phyloP scores from a whole-genome alignment of 92 coral and sea anemone species.

The Phymanthus crucifer region DNA sequence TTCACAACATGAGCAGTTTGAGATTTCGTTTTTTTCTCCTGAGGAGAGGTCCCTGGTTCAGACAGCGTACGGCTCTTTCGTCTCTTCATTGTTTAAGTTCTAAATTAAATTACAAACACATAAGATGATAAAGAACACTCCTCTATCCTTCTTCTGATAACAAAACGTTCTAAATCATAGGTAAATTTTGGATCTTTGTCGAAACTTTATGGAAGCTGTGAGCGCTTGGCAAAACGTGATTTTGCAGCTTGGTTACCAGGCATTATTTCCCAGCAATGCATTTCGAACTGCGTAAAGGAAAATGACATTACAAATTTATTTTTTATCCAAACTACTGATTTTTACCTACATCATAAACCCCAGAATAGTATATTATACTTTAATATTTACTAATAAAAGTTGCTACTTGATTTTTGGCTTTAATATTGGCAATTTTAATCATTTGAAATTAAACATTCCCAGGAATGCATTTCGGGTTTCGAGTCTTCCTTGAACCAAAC shows the following conservation, averaged over 20 bases:
- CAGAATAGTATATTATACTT: background rate
- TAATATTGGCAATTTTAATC: background rate
- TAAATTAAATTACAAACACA: background rate
- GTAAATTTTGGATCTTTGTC: background rate
- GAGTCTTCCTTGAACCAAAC: background rate
- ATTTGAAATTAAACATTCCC: too few species aligned
- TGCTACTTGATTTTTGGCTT: background rate
- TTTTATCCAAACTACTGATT: background rate
- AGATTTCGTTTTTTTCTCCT: constrained; percentile 69
- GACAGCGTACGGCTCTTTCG: constrained; percentile 77
- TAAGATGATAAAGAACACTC: background rate
- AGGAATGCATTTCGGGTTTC: constrained; percentile 22
- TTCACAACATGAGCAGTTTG: constrained; percentile 39
- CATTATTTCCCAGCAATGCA: constrained; percentile 18
- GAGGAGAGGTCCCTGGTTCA: constrained; percentile 76
- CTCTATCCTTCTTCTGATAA: background rate
- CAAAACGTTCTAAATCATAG: constrained; percentile 4
- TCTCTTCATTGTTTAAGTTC: constrained; percentile 63
- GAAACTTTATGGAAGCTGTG: background rate
- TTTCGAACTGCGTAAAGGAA: background rate
- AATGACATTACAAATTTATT: background rate
- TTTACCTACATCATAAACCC: background rate
- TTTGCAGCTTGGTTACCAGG: constrained; percentile 22
- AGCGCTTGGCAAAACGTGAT: background rate
- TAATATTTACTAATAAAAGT: background rate